Conservation (phyloP, 1,140 invertebrate genomes). For the Leptinotarsa defecta region DNA sequence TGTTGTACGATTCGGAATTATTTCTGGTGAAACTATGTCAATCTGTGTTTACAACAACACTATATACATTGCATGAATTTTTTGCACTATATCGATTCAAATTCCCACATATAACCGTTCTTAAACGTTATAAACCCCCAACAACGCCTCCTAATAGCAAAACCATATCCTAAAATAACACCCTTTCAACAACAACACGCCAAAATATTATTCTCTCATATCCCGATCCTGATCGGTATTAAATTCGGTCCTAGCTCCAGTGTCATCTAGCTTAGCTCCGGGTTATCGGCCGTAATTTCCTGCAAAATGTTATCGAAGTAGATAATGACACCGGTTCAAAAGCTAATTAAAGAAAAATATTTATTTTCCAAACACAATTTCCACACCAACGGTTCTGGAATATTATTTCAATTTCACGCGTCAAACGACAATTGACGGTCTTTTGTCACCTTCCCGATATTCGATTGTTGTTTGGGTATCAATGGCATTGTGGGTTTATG, state of each 20-base stretch:
- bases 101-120: too few relatives aligned
- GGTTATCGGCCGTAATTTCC: conserved; percentile 26
- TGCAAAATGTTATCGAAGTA: conserved; percentile 30
- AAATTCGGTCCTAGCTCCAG: conserved; percentile 16
- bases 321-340: conserved; percentile 29
- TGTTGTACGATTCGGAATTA: background rate
- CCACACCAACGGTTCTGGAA: conserved; percentile 39
- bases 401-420: conserved; percentile 31
- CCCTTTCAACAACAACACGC: background rate
- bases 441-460: conserved; percentile 32
- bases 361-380: conserved; percentile 47
- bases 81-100: too few relatives aligned
- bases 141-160: conserved; percentile 12
- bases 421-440: conserved; percentile 33
- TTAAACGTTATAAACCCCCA: conserved; percentile 8
- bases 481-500: conserved; percentile 15
- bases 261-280: conserved; percentile 16
- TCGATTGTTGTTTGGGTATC: conserved; percentile 7
- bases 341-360: conserved; percentile 44
- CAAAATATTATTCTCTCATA: conserved; percentile 16
- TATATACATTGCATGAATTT: too few relatives aligned
- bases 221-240: conserved; percentile 22
- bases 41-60: too few relatives aligned
- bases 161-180: conserved; percentile 19
- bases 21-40: too few relatives aligned